Evolutionary conservation across 2,888 invertebrate genomes (phyloP).

Genomic region (Pelosia muscerda): DNA sequence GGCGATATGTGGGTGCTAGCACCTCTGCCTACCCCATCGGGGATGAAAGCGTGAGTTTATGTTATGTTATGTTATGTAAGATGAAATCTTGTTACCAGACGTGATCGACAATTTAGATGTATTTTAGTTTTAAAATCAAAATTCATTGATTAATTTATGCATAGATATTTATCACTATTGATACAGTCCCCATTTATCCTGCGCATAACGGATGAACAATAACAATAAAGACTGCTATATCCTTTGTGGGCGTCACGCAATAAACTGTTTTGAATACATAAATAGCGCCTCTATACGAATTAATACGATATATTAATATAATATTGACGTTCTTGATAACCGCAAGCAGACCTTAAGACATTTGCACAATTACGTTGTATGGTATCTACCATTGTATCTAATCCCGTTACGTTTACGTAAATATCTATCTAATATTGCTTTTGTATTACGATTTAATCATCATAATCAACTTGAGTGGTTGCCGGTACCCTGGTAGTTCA

Average conservation of each 20-base stretch:
- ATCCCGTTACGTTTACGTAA: conserved; percentile 27
- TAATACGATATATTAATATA: no score
- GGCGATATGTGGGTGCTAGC: no score
- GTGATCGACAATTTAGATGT: background rate
- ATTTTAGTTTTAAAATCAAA: background rate
- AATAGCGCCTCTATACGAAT: conserved; percentile 67
- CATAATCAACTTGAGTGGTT: no score
- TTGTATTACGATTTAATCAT: background rate
- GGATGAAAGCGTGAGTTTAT: no score
- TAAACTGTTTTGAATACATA: conserved; percentile 66
- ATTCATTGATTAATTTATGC: background rate
- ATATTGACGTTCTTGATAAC: conserved; percentile 62
- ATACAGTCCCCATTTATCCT: conserved; percentile 16
- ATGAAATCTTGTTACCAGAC: background rate
- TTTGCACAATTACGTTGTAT: conserved; percentile 34
- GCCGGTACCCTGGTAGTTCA: no score
- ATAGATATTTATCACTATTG: background rate
- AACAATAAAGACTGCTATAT: conserved; percentile 55
- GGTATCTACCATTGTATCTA: conserved; percentile 12
- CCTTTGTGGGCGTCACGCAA: conserved; percentile 65
- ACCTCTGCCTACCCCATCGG: no score
- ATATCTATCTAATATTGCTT: conserved; percentile 10
- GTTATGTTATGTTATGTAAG: no score
- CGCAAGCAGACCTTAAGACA: conserved; percentile 55
- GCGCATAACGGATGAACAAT: conserved; percentile 49